Percentiles rank a stretch among this genome's conserved stretches.
phyloP scores from a whole-genome alignment of 2,113 vertebrate species.

The human (Homo sapiens) region DNA sequence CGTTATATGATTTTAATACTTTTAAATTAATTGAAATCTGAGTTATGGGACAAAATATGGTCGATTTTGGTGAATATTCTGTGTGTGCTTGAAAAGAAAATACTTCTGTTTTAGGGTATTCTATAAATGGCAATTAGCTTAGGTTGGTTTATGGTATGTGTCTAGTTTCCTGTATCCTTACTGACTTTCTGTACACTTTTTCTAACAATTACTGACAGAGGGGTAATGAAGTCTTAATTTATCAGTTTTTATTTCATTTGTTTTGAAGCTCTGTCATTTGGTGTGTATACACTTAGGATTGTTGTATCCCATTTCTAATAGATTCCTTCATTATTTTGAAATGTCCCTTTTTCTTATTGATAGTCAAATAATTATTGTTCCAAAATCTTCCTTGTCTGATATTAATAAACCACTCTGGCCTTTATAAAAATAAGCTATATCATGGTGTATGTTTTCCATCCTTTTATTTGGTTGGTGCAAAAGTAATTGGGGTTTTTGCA shows the following conservation, averaged over 20 bases:
- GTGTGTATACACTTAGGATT: background rate
- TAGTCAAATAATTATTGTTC: background rate
- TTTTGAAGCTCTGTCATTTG: slow-evolving; percentile 1
- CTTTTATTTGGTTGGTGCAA: background rate
- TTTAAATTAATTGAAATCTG: background rate
- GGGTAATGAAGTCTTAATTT: background rate
- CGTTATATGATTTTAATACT: background rate
- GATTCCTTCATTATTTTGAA: background rate
- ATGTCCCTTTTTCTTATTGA: background rate
- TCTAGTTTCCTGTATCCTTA: background rate
- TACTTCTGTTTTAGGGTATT: background rate
- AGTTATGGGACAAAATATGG: background rate
- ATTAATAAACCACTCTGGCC: background rate
- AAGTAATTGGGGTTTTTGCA: too few species aligned
- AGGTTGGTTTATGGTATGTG: background rate
- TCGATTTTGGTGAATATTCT: background rate
- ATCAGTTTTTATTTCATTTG: background rate
- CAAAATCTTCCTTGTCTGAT: background rate
- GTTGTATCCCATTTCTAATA: background rate
- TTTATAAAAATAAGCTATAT: slow-evolving; percentile 12
- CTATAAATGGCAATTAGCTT: background rate
- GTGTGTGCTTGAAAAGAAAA: background rate
- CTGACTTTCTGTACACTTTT: background rate
- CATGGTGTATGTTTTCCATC: background rate
- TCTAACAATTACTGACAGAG: background rate